Percentiles rank a stretch among this genome's conserved stretches.
Evolutionary conservation across 2,113 vertebrate genomes (phyloP).

Genomic region (Podarcis raffonei): DNA sequence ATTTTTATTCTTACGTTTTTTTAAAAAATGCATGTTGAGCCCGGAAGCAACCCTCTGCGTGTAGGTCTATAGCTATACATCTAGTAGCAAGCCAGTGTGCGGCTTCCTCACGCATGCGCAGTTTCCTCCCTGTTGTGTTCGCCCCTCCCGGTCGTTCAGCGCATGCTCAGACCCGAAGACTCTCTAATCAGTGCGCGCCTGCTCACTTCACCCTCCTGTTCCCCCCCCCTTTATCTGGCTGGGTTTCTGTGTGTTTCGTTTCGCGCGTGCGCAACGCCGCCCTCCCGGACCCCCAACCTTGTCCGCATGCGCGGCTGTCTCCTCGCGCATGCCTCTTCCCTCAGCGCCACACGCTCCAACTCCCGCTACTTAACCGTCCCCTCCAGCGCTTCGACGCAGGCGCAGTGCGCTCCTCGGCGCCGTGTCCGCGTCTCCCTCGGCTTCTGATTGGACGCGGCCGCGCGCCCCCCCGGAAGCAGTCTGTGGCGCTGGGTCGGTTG

Average conservation of each 20-base stretch:
- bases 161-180: background rate
- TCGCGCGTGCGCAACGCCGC: too few relatives aligned
- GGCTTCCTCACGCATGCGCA: background rate
- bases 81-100: background rate
- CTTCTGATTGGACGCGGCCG: background rate
- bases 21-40: background rate
- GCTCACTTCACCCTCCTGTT: background rate
- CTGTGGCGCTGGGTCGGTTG: background rate
- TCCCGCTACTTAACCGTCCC: background rate
- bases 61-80: rapidly evolving
- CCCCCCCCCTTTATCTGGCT: too few relatives aligned
- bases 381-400: background rate
- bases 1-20: too few relatives aligned
- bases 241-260: too few relatives aligned
- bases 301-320: background rate
- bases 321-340: background rate
- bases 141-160: background rate
- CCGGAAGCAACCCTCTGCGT: background rate
- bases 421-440: background rate
- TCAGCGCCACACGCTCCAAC: too few relatives aligned
- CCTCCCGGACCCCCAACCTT: too few relatives aligned
- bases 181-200: too few relatives aligned
- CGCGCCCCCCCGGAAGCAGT: background rate
- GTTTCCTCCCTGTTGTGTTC: too few relatives aligned
- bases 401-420: background rate